Conservation (phyloP, 2,888 invertebrate genomes). For the Lacanobia oleracea region DNA sequence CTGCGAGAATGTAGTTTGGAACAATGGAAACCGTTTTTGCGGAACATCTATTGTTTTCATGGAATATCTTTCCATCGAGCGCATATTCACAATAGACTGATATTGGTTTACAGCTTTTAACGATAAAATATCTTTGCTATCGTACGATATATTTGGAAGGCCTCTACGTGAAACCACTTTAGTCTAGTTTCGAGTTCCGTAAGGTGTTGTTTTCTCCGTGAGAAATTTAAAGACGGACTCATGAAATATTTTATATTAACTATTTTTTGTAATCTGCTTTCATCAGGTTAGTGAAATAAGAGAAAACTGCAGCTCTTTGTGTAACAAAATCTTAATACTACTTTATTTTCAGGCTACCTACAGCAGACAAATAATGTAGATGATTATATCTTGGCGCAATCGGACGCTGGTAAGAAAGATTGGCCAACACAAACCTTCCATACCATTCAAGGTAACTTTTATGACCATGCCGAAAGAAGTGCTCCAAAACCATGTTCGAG, state of each 20-base stretch:
- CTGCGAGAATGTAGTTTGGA: slow-evolving; percentile 55
- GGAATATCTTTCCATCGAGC: slow-evolving; percentile 81
- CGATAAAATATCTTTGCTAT: slow-evolving; percentile 75
- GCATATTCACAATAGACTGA: slow-evolving; percentile 81
- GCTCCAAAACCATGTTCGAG: slow-evolving; percentile 64
- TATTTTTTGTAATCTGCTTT: slow-evolving; percentile 54
- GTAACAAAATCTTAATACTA: not conserved
- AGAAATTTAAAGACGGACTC: slow-evolving; percentile 22
- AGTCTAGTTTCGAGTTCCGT: slow-evolving; percentile 41
- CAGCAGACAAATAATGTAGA: slow-evolving; percentile 34
- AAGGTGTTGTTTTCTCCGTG: slow-evolving; percentile 34
- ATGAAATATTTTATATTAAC: slow-evolving; percentile 56
- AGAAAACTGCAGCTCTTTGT: not conserved
- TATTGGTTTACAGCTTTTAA: slow-evolving; percentile 79
- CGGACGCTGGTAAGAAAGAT: slow-evolving; percentile 16
- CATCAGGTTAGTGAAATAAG: slow-evolving; percentile 53
- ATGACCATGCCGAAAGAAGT: slow-evolving; percentile 32
- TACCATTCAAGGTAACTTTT: slow-evolving; percentile 39
- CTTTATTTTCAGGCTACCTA: slow-evolving; percentile 50
- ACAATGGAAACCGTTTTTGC: slow-evolving; percentile 81
- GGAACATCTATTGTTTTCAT: slow-evolving; percentile 83
- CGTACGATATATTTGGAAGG: slow-evolving; percentile 59
- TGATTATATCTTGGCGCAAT: slow-evolving; percentile 21
- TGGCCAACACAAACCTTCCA: slow-evolving; percentile 40
- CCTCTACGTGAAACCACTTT: slow-evolving; percentile 48